A percentile compares a stretch with the other conserved stretches of the same genome.
These are phyloP conservation scores for Lithophane socia DNA, from an alignment of 2,888 invertebrate genomes.

Conservation along the genomic window DNA sequence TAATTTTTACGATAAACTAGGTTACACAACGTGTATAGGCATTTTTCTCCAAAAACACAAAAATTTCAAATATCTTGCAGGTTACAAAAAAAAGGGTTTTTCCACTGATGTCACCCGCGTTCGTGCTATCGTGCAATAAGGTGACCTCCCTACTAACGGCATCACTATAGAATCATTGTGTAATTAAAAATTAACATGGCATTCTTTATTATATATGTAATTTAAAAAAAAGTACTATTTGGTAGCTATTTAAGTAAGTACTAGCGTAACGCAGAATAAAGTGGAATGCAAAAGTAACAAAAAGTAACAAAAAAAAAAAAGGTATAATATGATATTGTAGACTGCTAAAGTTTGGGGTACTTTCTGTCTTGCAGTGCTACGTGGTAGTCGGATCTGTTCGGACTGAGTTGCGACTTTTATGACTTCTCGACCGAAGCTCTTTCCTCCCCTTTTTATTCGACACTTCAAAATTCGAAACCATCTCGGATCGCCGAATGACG, in stretches of 20 bases:
- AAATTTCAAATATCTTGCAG: neutral
- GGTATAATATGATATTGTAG: conserved; percentile 74
- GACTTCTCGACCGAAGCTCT: conserved; percentile 5
- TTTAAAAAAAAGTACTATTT: conserved; percentile 82
- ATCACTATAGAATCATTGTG: conserved; percentile 75
- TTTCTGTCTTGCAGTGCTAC: conserved; percentile 44
- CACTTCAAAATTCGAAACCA: neutral
- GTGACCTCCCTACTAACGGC: conserved; percentile 50
- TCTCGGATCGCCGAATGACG: neutral
- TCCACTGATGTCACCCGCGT: conserved; percentile 37
- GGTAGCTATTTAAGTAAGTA: conserved; percentile 87
- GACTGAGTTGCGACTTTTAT: conserved; percentile 44
- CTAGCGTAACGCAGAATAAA: conserved; percentile 78
- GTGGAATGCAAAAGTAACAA: conserved; percentile 75
- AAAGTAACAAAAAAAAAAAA: conserved; percentile 74
- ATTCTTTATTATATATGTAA: conserved; percentile 86
- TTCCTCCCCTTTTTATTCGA: neutral
- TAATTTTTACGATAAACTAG: neutral
- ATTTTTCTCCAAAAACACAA: neutral
- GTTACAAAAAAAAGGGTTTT: neutral
- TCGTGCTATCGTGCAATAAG: conserved; percentile 62
- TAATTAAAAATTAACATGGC: conserved; percentile 82
- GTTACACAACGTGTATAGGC: conserved; percentile 2
- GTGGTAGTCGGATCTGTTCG: conserved; percentile 65
- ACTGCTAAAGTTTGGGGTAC: conserved; percentile 72